Evolutionary conservation across 2,113 vertebrate genomes (phyloP), one percentile per base, ranked within the genome.

Genomic region (Eulacestoma nigropectus): DNA sequence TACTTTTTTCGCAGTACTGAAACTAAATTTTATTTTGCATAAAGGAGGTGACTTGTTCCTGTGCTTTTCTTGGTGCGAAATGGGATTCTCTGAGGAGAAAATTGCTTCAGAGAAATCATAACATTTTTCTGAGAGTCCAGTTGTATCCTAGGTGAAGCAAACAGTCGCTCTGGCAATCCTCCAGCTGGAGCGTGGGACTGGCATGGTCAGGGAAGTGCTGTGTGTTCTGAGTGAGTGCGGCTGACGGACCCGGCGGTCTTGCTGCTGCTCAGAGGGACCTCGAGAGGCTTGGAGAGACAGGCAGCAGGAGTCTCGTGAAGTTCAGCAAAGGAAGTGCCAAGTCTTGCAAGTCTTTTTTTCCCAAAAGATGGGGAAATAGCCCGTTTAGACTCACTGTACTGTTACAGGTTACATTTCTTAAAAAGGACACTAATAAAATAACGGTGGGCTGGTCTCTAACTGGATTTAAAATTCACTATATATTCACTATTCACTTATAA

Each of bases 151-250:
- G 53, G 53, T 39, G 72, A 16, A 26, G 60, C 49, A 27, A 4
- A 6, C 5, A 26, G n/a, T 4, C 3, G 0, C 8, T 7, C 3
- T 7, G 14, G 63, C 70, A 33, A 1, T 16, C 5, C 6, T 35
- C 14, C 22, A 7, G 52, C 42, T 9, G 37, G 33, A 47, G 29
- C 1, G 10, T 2, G 37, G 29, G 25, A 12, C 14, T 7, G 65
- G 23, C 0, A 0, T 1, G 11, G 4, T 10, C 23, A 4, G 39
- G 57, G 63, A 18, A 12, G 18, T 30, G n/a, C 16, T 44, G 17
- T 4, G n/a, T 10, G 30, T 10, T 26, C 59, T 9, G 21, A 32
- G 47, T 2, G 21, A 46, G 47, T 1, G 18, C 0, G 13, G 30
- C 35, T 18, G 21, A 1, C 1, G 18, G 30, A 7, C 27, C 26